Evolutionary conservation across 37 sponge, comb jelly and placozoan genomes (phyloP).

Genomic region (Aphrocallistes beatrix): DNA sequence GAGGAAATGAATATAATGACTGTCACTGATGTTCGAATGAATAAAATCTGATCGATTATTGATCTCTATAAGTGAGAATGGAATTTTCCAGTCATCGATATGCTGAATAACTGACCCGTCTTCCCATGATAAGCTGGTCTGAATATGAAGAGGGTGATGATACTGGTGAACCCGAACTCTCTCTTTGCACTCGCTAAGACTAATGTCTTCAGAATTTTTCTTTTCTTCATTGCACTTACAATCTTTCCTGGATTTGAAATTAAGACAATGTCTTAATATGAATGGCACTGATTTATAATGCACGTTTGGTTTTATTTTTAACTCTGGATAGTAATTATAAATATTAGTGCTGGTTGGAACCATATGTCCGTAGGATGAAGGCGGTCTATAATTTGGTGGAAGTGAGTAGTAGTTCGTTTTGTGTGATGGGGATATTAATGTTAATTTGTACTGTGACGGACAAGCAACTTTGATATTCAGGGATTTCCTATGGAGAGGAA

Average conservation of each 20-base stretch:
- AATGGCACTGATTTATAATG: neutral
- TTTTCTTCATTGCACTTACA: neutral
- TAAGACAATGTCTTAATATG: neutral
- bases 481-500: neutral
- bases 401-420: neutral
- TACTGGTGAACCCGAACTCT: neutral
- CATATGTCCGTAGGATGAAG: neutral
- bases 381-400: slow-evolving; percentile 2
- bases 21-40: neutral
- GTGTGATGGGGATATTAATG: neutral
- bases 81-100: neutral
- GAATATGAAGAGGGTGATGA: neutral
- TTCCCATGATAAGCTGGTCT: neutral
- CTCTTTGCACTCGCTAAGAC: neutral
- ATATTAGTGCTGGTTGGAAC: neutral
- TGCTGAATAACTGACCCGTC: neutral
- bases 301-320: neutral
- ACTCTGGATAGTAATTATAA: slow-evolving; percentile 5
- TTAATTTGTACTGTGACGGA: neutral
- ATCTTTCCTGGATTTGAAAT: neutral
- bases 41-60: slow-evolving; percentile 9
- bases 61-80: neutral
- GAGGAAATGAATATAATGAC: neutral
- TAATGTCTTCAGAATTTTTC: neutral
- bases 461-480: neutral